phyloP scores from a whole-genome alignment of 2,113 vertebrate species.

The Scomber scombrus region DNA sequence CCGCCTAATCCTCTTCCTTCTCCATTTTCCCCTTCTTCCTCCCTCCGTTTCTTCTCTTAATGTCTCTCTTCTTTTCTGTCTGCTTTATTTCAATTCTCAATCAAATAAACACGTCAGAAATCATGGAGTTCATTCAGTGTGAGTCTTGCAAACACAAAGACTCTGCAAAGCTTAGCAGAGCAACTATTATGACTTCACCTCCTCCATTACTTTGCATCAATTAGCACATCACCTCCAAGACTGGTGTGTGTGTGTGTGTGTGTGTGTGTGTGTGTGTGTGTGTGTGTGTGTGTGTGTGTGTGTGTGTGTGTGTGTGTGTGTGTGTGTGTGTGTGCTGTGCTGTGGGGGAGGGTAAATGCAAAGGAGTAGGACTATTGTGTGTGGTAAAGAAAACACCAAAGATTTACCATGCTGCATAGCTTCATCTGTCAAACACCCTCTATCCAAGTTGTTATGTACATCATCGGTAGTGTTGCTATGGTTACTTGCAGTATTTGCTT shows the following conservation, averaged over 20 bases:
- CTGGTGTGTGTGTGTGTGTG: constrained; percentile 41
- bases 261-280: constrained; percentile 35
- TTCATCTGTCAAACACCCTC: too few species aligned
- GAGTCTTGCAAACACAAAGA: constrained; percentile 15
- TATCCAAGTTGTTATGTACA: too few species aligned
- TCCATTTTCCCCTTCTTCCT: constrained; percentile 38
- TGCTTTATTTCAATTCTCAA: not conserved
- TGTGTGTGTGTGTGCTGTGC: constrained; percentile 39
- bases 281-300: constrained; percentile 38
- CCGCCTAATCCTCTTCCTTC: constrained; percentile 58
- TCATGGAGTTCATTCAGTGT: not conserved
- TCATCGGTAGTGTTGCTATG: too few species aligned
- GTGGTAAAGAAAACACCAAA: constrained; percentile 50
- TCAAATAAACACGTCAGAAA: not conserved
- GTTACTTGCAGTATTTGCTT: too few species aligned
- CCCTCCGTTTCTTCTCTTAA: constrained; percentile 20
- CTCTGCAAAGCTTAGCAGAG: constrained; percentile 48
- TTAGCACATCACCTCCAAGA: constrained; percentile 79
- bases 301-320: constrained; percentile 35
- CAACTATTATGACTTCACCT: constrained; percentile 69
- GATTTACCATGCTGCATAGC: constrained; percentile 38
- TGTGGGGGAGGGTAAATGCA: constrained; percentile 58
- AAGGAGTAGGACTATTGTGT: constrained; percentile 47
- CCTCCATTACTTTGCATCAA: constrained; percentile 81
- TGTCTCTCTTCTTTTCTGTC: constrained; percentile 12